Evolutionary conservation across 2,888 invertebrate species (phyloP).

Genomic region (Limnephilus rhombicus): DNA sequence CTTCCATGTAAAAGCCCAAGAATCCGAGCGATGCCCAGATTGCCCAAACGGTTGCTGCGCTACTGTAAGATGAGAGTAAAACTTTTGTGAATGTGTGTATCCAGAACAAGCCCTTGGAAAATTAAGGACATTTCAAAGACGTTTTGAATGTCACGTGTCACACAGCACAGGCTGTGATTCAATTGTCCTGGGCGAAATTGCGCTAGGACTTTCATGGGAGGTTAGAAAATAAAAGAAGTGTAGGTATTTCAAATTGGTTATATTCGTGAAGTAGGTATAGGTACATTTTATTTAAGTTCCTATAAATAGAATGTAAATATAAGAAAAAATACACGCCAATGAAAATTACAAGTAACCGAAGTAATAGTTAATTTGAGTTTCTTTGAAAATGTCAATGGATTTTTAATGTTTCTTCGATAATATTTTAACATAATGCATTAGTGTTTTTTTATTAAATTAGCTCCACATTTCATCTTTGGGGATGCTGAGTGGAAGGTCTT

Average conservation of each 20-base stretch:
- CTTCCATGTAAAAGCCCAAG: background rate
- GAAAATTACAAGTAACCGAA: too few species aligned
- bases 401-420: too few species aligned
- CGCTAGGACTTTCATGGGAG: background rate
- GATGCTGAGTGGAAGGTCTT: too few species aligned
- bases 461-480: too few species aligned
- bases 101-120: slow-evolving; percentile 2
- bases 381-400: too few species aligned
- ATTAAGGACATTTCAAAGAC: slow-evolving; percentile 20
- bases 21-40: background rate
- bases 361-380: too few species aligned
- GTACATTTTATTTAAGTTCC: background rate
- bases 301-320: too few species aligned
- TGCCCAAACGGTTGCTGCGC: background rate
- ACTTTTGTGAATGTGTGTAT: background rate
- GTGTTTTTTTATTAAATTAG: too few species aligned
- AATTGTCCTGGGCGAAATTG: background rate
- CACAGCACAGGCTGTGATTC: background rate
- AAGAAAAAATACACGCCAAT: too few species aligned
- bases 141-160: slow-evolving; percentile 21
- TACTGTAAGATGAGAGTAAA: background rate
- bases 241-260: background rate
- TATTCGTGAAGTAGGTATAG: background rate
- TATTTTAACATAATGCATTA: too few species aligned
- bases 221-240: too few species aligned